Evolutionary conservation across 2,888 invertebrate species (phyloP), one percentile per base, ranked within the genome.

Genomic region (Melanostoma mellinum): DNA sequence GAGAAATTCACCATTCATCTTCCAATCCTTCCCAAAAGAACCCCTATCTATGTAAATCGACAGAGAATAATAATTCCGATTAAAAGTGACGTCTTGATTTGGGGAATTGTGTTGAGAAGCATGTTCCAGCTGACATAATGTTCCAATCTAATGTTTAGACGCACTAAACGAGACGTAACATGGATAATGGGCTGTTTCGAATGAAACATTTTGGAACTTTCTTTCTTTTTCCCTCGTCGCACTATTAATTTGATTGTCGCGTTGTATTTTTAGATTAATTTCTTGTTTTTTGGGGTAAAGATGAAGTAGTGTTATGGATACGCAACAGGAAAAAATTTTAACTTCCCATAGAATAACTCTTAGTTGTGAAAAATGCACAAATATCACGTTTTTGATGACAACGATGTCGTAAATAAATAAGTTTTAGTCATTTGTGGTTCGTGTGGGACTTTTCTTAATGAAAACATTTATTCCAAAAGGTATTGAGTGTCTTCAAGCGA

Each of bases 301-400:
- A 32, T 32, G 36, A 20, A 40, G 9, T 35, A 6, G 55, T 58
- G 33, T 71, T 32, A 2, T 9, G 32, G 36, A 35, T 20, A 20
- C 53, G 35, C 71, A 65, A 81, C 67, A 67, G 61, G 81, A 72
- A 72, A 55, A 65, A 63, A 35, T 71, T 63, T 30, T 32, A 63
- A 50, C 38, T n/a, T 48, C 48, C 36, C 38, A 67, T 38, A 58
- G 58, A 52, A 58, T 56, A 55, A 42, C 58, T 55, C 8, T 50
- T 44, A 20, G 48, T 55, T 44, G 30, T 52, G 73, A 73, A 73
- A 82, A 77, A 78, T 32, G 53, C 73, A 6, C 40, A 65, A 65
- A 78, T 69, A 82, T 82, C 82, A 82, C 82, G 82, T 82, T 78
- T 69, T 56, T 58, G 5, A 10, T 40, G 35, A 63, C 73, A 55